Base-by-base conservation (phyloP, 2,888 invertebrate species). In the Phlogophora meticulosa region DNA sequence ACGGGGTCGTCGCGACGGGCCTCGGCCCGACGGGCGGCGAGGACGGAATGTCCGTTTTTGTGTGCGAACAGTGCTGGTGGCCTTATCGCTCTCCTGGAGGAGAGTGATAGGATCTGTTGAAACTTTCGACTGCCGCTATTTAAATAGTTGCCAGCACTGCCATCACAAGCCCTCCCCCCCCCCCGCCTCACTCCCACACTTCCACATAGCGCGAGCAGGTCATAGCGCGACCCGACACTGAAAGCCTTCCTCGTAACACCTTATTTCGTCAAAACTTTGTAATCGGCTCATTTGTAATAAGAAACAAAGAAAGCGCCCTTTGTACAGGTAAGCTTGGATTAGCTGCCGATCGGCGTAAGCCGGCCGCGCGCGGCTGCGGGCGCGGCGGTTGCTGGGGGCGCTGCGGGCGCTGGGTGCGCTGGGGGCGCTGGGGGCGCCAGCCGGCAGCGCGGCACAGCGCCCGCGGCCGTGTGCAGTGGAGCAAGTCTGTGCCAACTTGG, bases 241-340 rank as follows among this genome's bases (percentile, higher is more conserved):
- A 15, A 36, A 28, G 24, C 36, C 3, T 45, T 24, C 36, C 11
- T 32, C n/a, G 11, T 13, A 45, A 28, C 32, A 22, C 13, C 7
- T 53, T 34, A 42, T 49, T 40, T 38, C 68, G 49, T 48, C 17
- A 45, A 42, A 63, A 55, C 40, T 49, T 65, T 67, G 61, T 55
- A 69, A 69, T 64, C 45, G 60, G 46, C 36, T 57, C 69, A 64
- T 58, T 63, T 68, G 53, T 63, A 49, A 46, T 32, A 42, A 48
- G 43, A 60, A 40, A 70, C 51, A 57, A 72, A 59, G 61, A 56
- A 69, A 67, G 28, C 53, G 71, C 62, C 62, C 64, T 73, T 71
- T 73, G 74, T 73, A 52, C 52, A 71, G 69, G 65, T 78, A 75
- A 80, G 69, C 83, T 59, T 51, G 74, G 84, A 81, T 84, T 64